Conservation (phyloP, 2,797 vertebrate genomes). For the Syncerus caffer region DNA sequence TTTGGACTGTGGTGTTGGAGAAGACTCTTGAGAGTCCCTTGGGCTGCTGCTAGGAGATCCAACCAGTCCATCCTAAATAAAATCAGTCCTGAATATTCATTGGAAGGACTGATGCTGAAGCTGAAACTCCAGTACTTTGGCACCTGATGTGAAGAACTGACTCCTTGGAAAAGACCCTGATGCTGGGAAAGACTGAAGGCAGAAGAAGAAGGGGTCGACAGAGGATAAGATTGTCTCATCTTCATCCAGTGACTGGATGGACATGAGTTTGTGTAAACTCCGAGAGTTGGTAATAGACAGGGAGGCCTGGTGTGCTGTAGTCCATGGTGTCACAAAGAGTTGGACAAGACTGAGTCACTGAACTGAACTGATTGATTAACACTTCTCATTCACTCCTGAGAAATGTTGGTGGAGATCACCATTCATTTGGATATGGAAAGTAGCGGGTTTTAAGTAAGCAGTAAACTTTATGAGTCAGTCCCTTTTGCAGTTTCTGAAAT, state of each 20-base stretch:
- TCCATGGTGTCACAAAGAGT: background rate
- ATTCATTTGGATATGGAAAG: background rate
- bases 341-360: background rate
- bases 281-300: background rate
- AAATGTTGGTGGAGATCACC: rapidly evolving
- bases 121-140: background rate
- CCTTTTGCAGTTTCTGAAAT: background rate
- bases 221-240: background rate
- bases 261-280: background rate
- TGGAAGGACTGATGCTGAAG: background rate
- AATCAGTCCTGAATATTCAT: background rate
- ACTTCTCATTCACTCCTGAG: background rate
- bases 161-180: background rate
- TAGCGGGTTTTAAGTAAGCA: background rate
- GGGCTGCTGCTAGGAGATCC: background rate
- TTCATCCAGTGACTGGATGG: background rate
- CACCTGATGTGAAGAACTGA: background rate
- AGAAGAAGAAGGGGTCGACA: background rate
- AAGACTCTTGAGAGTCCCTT: background rate
- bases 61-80: background rate
- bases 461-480: background rate
- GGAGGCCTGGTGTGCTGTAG: background rate
- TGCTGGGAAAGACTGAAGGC: background rate
- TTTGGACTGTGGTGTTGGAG: background rate
- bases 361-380: background rate